A percentile compares a stretch with the other conserved stretches of the same genome.
Evolutionary conservation across 2,888 invertebrate species (phyloP).

Genomic region (Thalpophila matura): DNA sequence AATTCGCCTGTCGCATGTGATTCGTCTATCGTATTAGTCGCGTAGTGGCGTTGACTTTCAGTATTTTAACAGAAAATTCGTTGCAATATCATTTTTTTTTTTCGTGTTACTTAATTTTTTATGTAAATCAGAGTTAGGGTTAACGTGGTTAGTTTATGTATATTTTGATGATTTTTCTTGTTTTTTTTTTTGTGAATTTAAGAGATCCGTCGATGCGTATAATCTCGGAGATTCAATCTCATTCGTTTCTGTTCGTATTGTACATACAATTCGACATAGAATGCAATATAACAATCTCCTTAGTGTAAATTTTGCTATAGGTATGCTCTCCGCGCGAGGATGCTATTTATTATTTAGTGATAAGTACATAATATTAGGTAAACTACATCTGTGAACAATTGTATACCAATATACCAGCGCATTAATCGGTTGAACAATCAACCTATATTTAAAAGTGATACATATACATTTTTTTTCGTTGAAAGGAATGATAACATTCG

Average conservation of each 20-base stretch:
- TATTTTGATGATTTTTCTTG: conserved; percentile 81
- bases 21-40: conserved; percentile 63
- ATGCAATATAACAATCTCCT: conserved; percentile 87
- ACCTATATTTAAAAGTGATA: conserved; percentile 85
- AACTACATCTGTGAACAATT: conserved; percentile 87
- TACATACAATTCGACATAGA: conserved; percentile 82
- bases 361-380: conserved; percentile 86
- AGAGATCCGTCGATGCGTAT: conserved; percentile 83
- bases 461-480: conserved; percentile 86
- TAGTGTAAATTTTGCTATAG: conserved; percentile 89
- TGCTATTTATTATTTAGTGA: conserved; percentile 90
- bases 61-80: conserved; percentile 79
- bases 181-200: conserved; percentile 72
- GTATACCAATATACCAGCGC: conserved; percentile 89
- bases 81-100: conserved; percentile 86
- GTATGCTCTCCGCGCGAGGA: conserved; percentile 83
- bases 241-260: conserved; percentile 79
- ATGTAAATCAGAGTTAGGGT: conserved; percentile 87
- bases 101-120: conserved; percentile 87
- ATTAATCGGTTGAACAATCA: conserved; percentile 81
- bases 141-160: conserved; percentile 85
- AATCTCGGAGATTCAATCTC: conserved; percentile 90
- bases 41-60: conserved; percentile 72
- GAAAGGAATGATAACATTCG: conserved; percentile 92
- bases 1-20: conserved; percentile 72